Conservation (phyloP, 2,888 invertebrate species). For the Machimus atricapillus region DNA sequence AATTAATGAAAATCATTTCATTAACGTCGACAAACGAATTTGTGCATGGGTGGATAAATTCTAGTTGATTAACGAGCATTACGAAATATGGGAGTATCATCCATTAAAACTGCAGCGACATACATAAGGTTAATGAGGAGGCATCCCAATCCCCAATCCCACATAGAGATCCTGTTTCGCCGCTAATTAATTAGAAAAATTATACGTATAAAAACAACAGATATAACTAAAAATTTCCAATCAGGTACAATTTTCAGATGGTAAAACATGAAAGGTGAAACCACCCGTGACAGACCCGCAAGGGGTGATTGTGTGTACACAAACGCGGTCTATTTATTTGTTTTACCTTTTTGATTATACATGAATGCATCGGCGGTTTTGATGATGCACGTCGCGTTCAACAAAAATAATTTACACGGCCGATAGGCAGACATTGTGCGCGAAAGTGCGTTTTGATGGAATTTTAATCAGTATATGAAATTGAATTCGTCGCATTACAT, state of each 20-base stretch:
- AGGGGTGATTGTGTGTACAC: background rate
- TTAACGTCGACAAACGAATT: background rate
- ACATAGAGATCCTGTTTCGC: background rate
- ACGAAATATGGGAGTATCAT: background rate
- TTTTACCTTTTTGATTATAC: background rate
- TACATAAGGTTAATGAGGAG: background rate
- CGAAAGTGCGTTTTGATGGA: background rate
- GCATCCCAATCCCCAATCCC: background rate
- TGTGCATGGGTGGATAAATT: background rate
- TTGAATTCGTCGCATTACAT: conserved; percentile 5
- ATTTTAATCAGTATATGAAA: conserved; percentile 26
- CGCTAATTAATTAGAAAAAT: background rate
- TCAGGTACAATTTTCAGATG: background rate
- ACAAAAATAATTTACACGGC: background rate
- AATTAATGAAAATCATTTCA: background rate
- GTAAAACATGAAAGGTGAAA: background rate
- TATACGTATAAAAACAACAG: background rate
- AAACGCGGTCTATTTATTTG: background rate
- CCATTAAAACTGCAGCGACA: background rate
- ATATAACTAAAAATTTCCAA: background rate
- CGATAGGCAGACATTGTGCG: background rate
- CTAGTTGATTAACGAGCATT: background rate
- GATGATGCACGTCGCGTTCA: background rate
- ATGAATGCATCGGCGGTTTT: background rate
- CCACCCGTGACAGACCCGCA: background rate